These are phyloP conservation scores for Drosophila cognata DNA, from an alignment of 2,888 invertebrate species.

Conservation along the genomic window DNA sequence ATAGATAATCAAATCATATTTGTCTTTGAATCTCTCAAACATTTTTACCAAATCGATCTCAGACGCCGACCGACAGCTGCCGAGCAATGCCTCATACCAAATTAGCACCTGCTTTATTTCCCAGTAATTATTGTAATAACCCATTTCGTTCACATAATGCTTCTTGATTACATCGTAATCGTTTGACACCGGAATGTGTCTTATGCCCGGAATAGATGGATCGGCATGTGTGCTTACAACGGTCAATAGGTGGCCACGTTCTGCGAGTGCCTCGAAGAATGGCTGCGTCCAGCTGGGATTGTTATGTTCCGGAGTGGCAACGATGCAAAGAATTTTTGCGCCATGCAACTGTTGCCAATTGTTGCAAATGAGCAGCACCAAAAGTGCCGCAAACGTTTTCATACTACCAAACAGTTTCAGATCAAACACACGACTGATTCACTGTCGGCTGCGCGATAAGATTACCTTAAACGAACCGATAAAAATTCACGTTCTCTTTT, in stretches of 20 bases:
- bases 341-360: conserved; percentile 36
- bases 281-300: conserved; percentile 64
- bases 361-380: conserved; percentile 19
- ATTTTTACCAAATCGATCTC: not conserved
- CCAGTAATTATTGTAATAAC: conserved; percentile 23
- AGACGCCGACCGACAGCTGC: conserved; percentile 46
- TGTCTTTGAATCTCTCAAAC: not conserved
- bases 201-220: conserved; percentile 14
- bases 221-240: conserved; percentile 37
- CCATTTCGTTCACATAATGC: conserved; percentile 34
- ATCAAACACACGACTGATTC: conserved; percentile 45
- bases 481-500: not conserved
- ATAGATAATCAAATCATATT: conserved; percentile 62
- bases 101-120: conserved; percentile 54
- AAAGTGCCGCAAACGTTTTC: conserved; percentile 20
- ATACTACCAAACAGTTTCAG: conserved; percentile 25
- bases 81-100: conserved; percentile 64
- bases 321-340: conserved; percentile 60
- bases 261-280: conserved; percentile 51
- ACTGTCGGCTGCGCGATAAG: conserved; percentile 37
- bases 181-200: conserved; percentile 26
- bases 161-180: conserved; percentile 52
- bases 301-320: conserved; percentile 52
- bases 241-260: conserved; percentile 55
- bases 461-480: conserved; percentile 6